phyloP scores from a whole-genome alignment of 2,888 invertebrate genomes.

The Alcis repandata region DNA sequence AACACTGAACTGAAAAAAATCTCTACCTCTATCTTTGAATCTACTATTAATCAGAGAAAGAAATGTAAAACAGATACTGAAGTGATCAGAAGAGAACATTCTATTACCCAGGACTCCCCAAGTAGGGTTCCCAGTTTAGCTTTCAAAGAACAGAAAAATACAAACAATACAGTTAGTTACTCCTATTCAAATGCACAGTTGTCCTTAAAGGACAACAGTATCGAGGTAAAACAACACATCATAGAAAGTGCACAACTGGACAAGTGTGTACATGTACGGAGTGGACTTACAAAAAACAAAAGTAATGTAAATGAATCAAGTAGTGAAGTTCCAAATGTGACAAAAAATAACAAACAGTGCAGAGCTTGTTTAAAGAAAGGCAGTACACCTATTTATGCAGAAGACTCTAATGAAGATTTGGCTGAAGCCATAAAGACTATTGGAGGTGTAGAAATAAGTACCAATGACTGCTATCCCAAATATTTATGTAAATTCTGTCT shows the following conservation, averaged over 20 bases:
- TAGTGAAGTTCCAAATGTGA: not conserved
- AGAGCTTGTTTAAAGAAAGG: slow-evolving; percentile 6
- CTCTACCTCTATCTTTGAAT: too few species aligned
- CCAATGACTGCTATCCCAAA: not conserved
- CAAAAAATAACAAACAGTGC: not conserved
- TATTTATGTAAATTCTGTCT: not conserved
- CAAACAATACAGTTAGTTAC: not conserved
- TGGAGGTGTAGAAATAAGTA: not conserved
- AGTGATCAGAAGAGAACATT: not conserved
- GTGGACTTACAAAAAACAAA: not conserved
- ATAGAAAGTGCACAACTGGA: not conserved
- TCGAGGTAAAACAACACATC: not conserved
- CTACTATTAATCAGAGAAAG: not conserved
- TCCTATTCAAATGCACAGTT: not conserved
- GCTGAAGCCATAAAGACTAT: slow-evolving; percentile 1
- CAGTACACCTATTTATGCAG: not conserved
- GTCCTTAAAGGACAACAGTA: too few species aligned
- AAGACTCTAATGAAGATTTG: not conserved
- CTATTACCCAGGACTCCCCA: not conserved
- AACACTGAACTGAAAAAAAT: too few species aligned
- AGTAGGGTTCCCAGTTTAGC: not conserved
- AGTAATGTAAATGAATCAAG: not conserved
- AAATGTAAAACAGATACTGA: not conserved
- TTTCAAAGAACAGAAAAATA: not conserved
- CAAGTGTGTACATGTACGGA: not conserved